A percentile compares a stretch with the other conserved stretches of the same genome.
These are phyloP conservation scores for Sminthurinus signatus DNA, from an alignment of 1,140 invertebrate genomes.

Conservation along the genomic window DNA sequence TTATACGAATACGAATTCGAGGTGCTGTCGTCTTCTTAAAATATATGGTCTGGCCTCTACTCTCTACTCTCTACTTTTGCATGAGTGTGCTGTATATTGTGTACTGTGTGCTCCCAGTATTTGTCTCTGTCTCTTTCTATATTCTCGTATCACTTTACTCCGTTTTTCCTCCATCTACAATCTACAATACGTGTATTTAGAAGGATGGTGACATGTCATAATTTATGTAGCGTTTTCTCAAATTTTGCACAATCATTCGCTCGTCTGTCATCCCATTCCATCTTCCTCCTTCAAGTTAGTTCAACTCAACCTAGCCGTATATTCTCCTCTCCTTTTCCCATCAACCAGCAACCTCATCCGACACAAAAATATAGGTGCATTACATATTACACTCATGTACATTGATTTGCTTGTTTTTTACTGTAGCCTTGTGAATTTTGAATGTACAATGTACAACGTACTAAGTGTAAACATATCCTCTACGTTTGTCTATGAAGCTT, in stretches of 20 bases:
- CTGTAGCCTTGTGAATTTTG: too few relatives aligned
- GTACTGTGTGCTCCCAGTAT: background rate
- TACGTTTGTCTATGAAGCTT: too few relatives aligned
- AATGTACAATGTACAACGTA: too few relatives aligned
- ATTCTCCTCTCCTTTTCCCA: background rate
- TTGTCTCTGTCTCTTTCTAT: background rate
- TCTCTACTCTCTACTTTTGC: background rate
- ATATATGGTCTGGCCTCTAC: background rate
- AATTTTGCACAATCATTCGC: slow-evolving; percentile 20
- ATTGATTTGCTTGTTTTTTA: too few relatives aligned
- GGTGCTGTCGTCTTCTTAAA: slow-evolving; percentile 6
- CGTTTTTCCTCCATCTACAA: slow-evolving; percentile 14
- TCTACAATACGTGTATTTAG: too few relatives aligned
- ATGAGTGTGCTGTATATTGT: background rate
- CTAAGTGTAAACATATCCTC: too few relatives aligned
- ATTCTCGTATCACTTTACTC: slow-evolving; percentile 13
- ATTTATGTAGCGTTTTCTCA: slow-evolving; percentile 16
- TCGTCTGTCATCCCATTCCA: slow-evolving; percentile 11
- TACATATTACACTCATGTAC: too few relatives aligned
- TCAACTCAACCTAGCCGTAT: background rate
- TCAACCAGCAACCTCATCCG: background rate
- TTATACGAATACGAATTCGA: too few relatives aligned
- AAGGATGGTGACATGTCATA: slow-evolving; percentile 14
- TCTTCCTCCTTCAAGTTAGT: background rate
- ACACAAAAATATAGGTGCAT: background rate